Conservation (phyloP, 2,888 invertebrate species). For the Dryobotodes eremita region DNA sequence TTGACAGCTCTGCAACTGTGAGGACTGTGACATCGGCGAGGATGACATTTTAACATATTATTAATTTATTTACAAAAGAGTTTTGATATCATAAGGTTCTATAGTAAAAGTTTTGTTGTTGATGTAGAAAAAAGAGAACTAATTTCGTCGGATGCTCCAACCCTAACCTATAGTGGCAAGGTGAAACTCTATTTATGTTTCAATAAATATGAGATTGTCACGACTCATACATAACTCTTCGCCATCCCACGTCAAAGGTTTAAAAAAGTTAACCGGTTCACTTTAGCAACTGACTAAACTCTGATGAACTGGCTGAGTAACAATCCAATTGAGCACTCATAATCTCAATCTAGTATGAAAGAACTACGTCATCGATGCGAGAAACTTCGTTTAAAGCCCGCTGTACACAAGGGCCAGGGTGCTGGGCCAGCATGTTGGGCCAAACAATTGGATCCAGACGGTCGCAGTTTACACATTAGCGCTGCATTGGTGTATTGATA, state of each 20-base stretch:
- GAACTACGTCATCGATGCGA: constrained; percentile 2
- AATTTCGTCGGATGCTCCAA: neutral
- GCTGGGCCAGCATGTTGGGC: too few species aligned
- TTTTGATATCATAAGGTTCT: neutral
- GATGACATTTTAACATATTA: constrained; percentile 28
- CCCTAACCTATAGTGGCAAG: neutral
- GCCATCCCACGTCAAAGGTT: neutral
- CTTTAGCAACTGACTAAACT: too few species aligned
- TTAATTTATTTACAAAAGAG: constrained; percentile 14
- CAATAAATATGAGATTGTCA: neutral
- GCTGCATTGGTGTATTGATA: too few species aligned
- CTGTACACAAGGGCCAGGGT: too few species aligned
- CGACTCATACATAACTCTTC: neutral
- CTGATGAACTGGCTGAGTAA: neutral
- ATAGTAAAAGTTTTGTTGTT: neutral
- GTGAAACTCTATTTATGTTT: neutral
- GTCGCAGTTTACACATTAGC: too few species aligned
- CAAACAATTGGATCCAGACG: too few species aligned
- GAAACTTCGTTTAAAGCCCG: neutral
- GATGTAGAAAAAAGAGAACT: neutral
- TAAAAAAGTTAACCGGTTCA: neutral
- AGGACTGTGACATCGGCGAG: constrained; percentile 17
- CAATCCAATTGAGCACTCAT: neutral
- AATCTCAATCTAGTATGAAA: neutral
- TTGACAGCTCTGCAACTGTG: constrained; percentile 63